Evolutionary conservation across 2,888 invertebrate genomes (phyloP), one percentile per base, ranked within the genome.

Genomic region (Arctia plantaginis): DNA sequence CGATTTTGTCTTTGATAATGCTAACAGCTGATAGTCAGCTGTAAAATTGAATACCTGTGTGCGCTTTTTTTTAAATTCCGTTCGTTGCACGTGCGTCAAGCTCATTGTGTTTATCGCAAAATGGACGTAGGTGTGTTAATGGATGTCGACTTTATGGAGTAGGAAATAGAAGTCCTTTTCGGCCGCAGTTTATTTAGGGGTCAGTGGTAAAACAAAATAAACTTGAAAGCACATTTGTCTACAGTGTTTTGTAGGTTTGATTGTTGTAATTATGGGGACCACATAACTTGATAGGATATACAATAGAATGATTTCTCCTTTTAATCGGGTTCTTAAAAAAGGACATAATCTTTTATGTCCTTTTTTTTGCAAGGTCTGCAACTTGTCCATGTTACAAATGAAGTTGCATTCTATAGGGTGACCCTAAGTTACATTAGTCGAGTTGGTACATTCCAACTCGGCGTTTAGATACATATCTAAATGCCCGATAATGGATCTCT

Each of bases 11-110:
- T 30, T 41, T 23, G 35, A 33, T 10, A 23, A 15, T 23, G 15
- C 2, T 33, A 89, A 90, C 92, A 92, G 92, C 92, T 92, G 92
- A 91, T 82, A 76, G 84, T 90, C 91, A 90, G 91, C 90, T 91
- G 91, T 87, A 78, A 78, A 79, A 86, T 78, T 84, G 74, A 76
- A 77, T 89, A 87, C 87, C 87, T 90, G 88, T 90, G 88, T 86
- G 65, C 69, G 27, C 82, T 84, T 82, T 84, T 85, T 86, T 86
- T 84, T 73, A 41, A 75, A 80, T 75, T 78, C 72, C 77, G 77
- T 75, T 47, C 77, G 77, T 71, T 75, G 78, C 85, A 85, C 88
- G 87, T 88, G 88, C 85, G 83, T 78, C 71, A 75, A 76, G 82
- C 80, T 77, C 83, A 85, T 87, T 84, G 84, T 80, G 82, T 66